These are phyloP conservation scores for Phyllostomus hastatus DNA, from an alignment of 2,113 vertebrate species.

Conservation along the genomic window DNA sequence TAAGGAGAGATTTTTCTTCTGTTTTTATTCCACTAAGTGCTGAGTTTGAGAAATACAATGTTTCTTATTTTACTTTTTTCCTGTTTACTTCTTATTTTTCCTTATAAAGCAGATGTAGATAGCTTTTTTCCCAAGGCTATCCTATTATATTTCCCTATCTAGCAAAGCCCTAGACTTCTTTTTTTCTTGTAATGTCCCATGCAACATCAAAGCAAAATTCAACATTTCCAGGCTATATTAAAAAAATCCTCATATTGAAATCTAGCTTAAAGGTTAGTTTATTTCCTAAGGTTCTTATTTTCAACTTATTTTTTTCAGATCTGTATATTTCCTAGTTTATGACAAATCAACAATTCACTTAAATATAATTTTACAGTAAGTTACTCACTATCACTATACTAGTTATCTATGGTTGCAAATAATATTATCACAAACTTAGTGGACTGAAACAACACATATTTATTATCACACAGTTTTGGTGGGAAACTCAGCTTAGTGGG, in stretches of 20 bases:
- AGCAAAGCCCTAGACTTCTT: background rate
- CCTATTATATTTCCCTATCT: background rate
- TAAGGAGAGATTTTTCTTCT: background rate
- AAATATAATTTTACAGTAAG: background rate
- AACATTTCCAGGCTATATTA: background rate
- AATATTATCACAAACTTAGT: background rate
- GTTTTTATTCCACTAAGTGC: background rate
- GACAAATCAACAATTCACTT: background rate
- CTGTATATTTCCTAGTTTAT: background rate
- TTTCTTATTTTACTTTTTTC: background rate
- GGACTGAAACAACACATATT: background rate
- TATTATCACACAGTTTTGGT: background rate
- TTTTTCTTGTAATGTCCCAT: background rate
- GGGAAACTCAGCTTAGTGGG: background rate
- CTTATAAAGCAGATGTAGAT: background rate
- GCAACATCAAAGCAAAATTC: background rate
- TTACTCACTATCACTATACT: background rate
- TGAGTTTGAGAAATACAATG: background rate
- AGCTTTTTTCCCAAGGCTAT: background rate
- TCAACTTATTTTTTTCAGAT: background rate
- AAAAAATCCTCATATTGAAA: background rate
- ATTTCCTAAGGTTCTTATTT: background rate
- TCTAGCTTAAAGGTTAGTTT: background rate
- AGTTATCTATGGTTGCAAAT: background rate
- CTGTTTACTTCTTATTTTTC: background rate